Conservation (phyloP, 2,888 invertebrate genomes). For the Eupeodes latifasciatus region DNA sequence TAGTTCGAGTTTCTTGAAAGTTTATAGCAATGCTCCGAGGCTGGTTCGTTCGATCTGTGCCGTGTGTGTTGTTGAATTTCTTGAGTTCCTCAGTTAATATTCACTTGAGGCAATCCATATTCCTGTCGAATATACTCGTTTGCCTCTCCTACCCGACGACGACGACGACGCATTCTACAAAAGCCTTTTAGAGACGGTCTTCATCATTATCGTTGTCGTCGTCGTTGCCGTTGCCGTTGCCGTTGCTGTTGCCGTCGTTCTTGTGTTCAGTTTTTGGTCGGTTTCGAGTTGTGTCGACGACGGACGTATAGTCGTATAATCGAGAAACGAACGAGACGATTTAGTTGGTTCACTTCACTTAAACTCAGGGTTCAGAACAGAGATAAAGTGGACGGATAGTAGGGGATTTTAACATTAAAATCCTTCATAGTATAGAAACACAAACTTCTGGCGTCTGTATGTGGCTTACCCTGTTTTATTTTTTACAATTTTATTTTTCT, state of each 20-base stretch:
- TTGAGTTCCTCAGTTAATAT: constrained; percentile 62
- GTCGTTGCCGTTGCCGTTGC: constrained; percentile 24
- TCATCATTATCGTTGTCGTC: constrained; percentile 36
- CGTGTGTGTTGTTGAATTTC: constrained; percentile 37
- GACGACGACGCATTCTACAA: constrained; percentile 22
- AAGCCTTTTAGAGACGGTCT: constrained; percentile 35
- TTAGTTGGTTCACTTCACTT: constrained; percentile 76
- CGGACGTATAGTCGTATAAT: constrained; percentile 45
- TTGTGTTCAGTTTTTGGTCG: constrained; percentile 47
- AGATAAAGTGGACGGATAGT: constrained; percentile 66
- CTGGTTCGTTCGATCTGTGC: constrained; percentile 55
- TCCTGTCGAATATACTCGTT: constrained; percentile 61
- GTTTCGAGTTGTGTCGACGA: constrained; percentile 47
- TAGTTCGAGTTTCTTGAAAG: constrained; percentile 71
- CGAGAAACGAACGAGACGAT: constrained; percentile 55
- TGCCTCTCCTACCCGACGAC: constrained; percentile 18
- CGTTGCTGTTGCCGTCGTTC: constrained; percentile 64
- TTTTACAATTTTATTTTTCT: constrained; percentile 8
- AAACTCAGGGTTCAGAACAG: constrained; percentile 72
- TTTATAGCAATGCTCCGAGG: constrained; percentile 69
- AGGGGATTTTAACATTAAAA: constrained; percentile 64
- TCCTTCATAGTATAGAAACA: constrained; percentile 68
- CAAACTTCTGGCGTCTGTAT: constrained; percentile 53
- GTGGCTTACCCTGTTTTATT: constrained; percentile 54
- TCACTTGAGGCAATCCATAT: constrained; percentile 75